Evolutionary conservation across 2,888 invertebrate species (phyloP), one percentile per base, ranked within the genome.

Genomic region (Caenorhabditis doughertyi): DNA sequence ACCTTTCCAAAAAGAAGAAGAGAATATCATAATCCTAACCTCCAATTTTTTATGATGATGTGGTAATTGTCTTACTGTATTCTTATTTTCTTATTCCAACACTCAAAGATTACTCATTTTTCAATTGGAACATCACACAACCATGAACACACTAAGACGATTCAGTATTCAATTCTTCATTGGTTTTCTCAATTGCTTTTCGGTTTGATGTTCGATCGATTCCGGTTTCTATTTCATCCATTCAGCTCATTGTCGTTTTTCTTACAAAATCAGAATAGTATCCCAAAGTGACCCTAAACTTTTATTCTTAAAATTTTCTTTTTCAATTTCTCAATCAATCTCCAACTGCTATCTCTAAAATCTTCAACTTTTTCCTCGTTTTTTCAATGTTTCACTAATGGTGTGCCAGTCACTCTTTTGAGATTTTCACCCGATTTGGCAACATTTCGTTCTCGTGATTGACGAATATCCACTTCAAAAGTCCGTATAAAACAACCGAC

Each of bases 351-450:
- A 53, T 67, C 67, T 53, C 39, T 23, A 16, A 55, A 39, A 42
- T 44, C 55, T 67, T 58, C 35, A 65, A 56, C 49, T 56, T 65
- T 44, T 47, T 27, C 7, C 71, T n/a, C 60, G 39, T 67, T 67
- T 76, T n/a, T 68, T 76, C 76, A 68, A 76, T 76, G 76, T 68
- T 76, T 76, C 76, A 76, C 76, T 76, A 76, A 76, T 76, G 76
- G 56, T 42, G 64, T 53, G 53, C 56, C 65, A 62, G 60, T 58
- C 56, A 47, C 70, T 70, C 49, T 49, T 39, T 47, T 58, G 49
- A 67, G 76, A 58, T 68, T 55, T 58, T 51, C 23, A 8, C 9
- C 47, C 65, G 67, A 47, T 76, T 76, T 67, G 67, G 76, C 76
- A 74, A 74, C 74, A 56, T 74, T 74, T 65, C n/a, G 64, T 49